Evolutionary conservation across 2,797 vertebrate species (phyloP).

Genomic region (Hozukius guyotensis): DNA sequence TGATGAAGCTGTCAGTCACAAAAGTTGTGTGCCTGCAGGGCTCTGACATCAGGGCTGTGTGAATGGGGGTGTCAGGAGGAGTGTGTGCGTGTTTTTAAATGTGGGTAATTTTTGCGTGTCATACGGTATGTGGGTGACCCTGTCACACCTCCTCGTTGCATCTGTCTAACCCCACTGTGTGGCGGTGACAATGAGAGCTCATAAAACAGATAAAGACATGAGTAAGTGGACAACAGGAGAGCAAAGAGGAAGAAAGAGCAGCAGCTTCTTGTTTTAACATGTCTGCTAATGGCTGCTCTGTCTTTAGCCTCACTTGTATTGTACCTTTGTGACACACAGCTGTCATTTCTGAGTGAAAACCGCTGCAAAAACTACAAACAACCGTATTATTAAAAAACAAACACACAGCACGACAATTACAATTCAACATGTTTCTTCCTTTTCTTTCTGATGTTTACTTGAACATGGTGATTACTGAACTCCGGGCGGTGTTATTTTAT

Average conservation of each 20-base stretch:
- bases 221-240: constrained; percentile 1
- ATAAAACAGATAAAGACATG: constrained; percentile 29
- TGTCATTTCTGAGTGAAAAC: background rate
- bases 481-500: constrained; percentile 47
- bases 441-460: constrained; percentile 37
- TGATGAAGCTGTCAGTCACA: constrained; percentile 89
- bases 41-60: constrained; percentile 36
- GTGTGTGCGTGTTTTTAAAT: background rate
- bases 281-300: background rate
- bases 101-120: constrained; percentile 8
- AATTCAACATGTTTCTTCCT: constrained; percentile 31
- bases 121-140: constrained; percentile 44
- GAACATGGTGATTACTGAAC: constrained; percentile 47
- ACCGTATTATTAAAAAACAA: constrained; percentile 5
- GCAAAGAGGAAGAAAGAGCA: background rate
- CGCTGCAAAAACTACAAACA: background rate
- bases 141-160: constrained; percentile 39
- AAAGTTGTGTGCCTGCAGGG: constrained; percentile 57
- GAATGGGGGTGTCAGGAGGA: background rate
- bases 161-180: constrained; percentile 57
- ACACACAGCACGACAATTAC: constrained; percentile 20
- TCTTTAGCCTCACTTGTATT: background rate
- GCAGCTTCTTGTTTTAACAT: constrained; percentile 22
- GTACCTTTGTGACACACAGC: background rate
- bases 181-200: constrained; percentile 21